Evolutionary conservation across 2,888 invertebrate genomes (phyloP).

Genomic region (Philopedon plagiatum): DNA sequence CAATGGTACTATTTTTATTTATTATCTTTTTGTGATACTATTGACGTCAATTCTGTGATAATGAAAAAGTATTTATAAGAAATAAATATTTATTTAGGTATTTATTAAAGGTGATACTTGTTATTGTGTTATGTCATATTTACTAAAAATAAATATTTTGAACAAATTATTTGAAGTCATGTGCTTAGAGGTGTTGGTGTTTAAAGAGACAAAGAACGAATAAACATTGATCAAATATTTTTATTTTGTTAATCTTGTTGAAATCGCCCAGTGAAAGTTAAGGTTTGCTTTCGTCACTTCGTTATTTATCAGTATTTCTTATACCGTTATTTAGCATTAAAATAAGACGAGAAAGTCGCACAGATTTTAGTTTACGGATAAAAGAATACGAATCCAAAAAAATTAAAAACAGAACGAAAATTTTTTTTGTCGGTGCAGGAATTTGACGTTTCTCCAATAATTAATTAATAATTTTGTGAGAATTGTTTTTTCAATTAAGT

Average conservation of each 20-base stretch:
- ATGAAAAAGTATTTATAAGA: neutral
- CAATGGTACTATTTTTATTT: neutral
- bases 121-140: conserved; percentile 3
- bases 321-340: neutral
- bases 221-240: neutral
- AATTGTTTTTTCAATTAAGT: too few relatives aligned
- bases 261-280: neutral
- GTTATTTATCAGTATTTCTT: conserved; percentile 7
- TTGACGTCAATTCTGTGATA: conserved; percentile 9
- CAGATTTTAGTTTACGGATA: neutral
- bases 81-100: conserved; percentile 18
- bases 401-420: neutral
- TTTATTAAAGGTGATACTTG: conserved; percentile 8
- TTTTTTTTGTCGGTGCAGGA: too few relatives aligned
- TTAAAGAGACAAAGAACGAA: neutral
- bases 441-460: too few relatives aligned
- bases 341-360: neutral
- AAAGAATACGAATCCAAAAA: neutral
- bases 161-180: neutral
- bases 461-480: too few relatives aligned
- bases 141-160: neutral
- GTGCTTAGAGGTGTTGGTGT: neutral
- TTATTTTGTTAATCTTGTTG: neutral
- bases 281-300: neutral
- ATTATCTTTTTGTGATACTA: conserved; percentile 21